phyloP scores from a whole-genome alignment of 2,797 vertebrate species.

The Tenualosa ilisha region DNA sequence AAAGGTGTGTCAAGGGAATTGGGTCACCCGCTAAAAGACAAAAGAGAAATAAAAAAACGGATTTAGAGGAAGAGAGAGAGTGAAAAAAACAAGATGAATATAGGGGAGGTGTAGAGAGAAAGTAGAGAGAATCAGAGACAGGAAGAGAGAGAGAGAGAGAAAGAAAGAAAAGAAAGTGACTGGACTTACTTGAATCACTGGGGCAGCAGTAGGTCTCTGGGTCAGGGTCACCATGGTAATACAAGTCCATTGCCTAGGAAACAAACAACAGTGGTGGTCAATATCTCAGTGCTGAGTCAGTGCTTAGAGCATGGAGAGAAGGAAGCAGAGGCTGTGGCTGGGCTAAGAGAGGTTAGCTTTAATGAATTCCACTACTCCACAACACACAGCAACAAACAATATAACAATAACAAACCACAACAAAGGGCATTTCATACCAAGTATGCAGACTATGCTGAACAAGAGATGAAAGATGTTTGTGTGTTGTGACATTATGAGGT shows the following conservation, averaged over 20 bases:
- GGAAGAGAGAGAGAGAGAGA: conserved; percentile 34
- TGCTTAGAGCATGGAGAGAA: neutral
- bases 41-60: conserved; percentile 32
- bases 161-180: conserved; percentile 27
- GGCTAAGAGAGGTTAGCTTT: neutral
- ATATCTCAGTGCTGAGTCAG: neutral
- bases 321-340: neutral
- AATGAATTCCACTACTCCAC: neutral
- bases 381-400: neutral
- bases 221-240: conserved; percentile 77
- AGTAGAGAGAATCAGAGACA: conserved; percentile 15
- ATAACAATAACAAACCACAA: neutral
- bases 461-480: neutral
- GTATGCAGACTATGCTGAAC: neutral
- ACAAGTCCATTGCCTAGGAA: conserved; percentile 78
- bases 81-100: neutral
- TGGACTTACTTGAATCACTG: conserved; percentile 72
- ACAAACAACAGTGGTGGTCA: conserved; percentile 41
- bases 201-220: conserved; percentile 74
- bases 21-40: neutral
- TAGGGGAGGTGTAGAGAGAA: conserved; percentile 3
- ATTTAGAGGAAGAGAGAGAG: neutral
- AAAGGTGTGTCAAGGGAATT: neutral
- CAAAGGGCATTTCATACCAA: neutral
- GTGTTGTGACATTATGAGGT: neutral